Percentiles rank a stretch among this genome's conserved stretches.
Evolutionary conservation across 2,113 vertebrate genomes (phyloP).

Genomic region (Callocephalon fimbriatum): DNA sequence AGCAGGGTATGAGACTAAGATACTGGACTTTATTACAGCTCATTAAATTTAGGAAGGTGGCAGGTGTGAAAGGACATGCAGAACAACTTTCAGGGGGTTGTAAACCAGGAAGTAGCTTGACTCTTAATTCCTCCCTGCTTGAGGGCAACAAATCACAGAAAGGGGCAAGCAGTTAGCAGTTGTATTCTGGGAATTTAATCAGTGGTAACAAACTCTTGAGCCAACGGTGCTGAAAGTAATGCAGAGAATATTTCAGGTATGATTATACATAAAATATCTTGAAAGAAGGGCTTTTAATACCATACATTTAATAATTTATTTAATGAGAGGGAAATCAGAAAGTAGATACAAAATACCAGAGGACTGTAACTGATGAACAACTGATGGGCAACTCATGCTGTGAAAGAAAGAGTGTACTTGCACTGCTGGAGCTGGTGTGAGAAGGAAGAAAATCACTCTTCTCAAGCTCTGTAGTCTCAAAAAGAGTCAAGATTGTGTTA

Average conservation of each 20-base stretch:
- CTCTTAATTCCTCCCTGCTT: not conserved
- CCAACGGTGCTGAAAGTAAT: not conserved
- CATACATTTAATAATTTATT: not conserved
- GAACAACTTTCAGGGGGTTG: not conserved
- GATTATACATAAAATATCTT: not conserved
- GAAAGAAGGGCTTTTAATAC: not conserved
- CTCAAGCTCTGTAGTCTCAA: not conserved
- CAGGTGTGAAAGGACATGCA: not conserved
- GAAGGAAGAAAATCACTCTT: not conserved
- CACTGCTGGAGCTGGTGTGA: not conserved
- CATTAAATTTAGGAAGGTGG: not conserved
- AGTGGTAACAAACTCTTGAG: not conserved
- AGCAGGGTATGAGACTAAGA: not conserved
- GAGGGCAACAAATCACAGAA: not conserved
- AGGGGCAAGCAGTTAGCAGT: not conserved
- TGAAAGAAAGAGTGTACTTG: not conserved
- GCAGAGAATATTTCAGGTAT: not conserved
- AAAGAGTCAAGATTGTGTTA: not conserved
- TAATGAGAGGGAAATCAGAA: not conserved
- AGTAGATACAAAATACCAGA: not conserved
- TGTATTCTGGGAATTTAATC: not conserved
- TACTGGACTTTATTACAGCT: not conserved
- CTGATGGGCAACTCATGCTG: not conserved
- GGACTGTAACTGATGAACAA: not conserved
- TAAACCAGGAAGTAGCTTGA: not conserved